phyloP scores from a whole-genome alignment of 2,113 vertebrate genomes.

The Spheniscus mendiculus region DNA sequence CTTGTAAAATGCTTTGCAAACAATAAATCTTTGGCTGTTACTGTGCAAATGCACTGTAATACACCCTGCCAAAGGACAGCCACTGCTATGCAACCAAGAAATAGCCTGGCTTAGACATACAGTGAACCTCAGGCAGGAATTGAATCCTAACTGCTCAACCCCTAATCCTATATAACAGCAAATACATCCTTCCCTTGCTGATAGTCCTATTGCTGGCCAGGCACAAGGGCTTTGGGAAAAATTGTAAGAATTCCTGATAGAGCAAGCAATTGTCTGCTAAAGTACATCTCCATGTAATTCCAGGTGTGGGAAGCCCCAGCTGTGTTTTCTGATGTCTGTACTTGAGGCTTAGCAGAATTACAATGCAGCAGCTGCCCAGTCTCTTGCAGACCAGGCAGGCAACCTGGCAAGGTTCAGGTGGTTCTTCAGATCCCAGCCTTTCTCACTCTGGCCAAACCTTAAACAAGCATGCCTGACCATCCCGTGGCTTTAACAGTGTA shows the following conservation, averaged over 20 bases:
- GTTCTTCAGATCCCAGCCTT: not conserved
- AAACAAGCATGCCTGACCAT: not conserved
- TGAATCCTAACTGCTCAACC: not conserved
- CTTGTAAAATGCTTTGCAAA: not conserved
- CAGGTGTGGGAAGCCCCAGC: not conserved
- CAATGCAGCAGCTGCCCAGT: not conserved
- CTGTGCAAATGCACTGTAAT: not conserved
- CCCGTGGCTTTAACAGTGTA: fast-evolving
- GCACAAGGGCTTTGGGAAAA: not conserved
- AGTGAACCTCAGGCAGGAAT: not conserved
- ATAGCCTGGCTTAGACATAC: not conserved
- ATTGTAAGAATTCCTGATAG: not conserved
- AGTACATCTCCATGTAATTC: not conserved
- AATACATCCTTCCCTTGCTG: not conserved
- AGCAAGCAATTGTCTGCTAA: not conserved
- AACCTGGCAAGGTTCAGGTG: not conserved
- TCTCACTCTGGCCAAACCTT: not conserved
- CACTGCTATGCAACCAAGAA: not conserved
- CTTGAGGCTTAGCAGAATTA: not conserved
- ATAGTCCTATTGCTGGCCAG: not conserved
- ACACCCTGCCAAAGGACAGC: not conserved
- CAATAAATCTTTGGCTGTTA: not conserved
- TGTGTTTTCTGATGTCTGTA: not conserved
- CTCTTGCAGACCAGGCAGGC: not conserved
- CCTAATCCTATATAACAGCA: not conserved